Conservation (phyloP, 2,113 vertebrate genomes). For the Sisor rabdophorus region DNA sequence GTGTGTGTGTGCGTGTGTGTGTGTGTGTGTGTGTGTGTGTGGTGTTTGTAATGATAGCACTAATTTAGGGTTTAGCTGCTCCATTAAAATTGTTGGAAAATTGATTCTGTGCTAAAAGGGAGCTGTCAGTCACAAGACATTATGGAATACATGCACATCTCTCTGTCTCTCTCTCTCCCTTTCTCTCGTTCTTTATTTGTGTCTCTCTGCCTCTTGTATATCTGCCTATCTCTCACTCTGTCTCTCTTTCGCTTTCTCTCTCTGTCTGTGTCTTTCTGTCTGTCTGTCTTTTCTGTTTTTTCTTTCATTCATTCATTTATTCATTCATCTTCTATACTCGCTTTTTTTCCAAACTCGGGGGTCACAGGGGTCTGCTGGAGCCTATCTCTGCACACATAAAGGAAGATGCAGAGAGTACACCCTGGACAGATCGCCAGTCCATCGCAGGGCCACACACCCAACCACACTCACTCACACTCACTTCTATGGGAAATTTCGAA, state of each 20-base stretch:
- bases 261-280: neutral
- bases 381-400: too few relatives aligned
- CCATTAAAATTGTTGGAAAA: conserved; percentile 21
- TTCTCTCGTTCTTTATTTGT: neutral
- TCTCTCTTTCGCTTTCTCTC: neutral
- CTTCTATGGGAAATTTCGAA: too few relatives aligned
- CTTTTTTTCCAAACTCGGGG: too few relatives aligned
- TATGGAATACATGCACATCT: neutral
- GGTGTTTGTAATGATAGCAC: too few relatives aligned
- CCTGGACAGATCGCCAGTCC: too few relatives aligned
- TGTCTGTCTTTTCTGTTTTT: neutral
- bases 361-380: too few relatives aligned
- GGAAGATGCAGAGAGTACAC: too few relatives aligned
- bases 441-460: too few relatives aligned
- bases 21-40: too few relatives aligned
- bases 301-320: neutral
- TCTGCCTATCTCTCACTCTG: too few relatives aligned
- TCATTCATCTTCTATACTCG: too few relatives aligned
- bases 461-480: too few relatives aligned
- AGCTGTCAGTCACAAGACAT: conserved; percentile 20
- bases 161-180: neutral
- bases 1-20: neutral
- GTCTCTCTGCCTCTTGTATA: neutral
- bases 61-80: neutral
- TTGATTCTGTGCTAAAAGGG: conserved; percentile 23